Evolutionary conservation across 1,140 invertebrate species (phyloP), one percentile per base, ranked within the genome.

Genomic region (Rhagoletis pomonella): DNA sequence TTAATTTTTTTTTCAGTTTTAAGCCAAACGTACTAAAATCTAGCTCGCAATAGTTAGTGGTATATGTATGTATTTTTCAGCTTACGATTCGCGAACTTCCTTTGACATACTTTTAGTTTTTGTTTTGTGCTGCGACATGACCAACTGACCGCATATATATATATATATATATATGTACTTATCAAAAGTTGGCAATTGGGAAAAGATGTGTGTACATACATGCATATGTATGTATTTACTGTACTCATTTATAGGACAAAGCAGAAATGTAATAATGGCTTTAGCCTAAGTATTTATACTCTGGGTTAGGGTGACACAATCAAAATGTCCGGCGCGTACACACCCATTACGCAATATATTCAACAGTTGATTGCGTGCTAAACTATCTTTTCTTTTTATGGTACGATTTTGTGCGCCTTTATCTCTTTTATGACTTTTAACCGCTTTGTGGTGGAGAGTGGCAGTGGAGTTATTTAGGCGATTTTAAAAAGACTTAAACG

Each of bases 331-430:
- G 14, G 17, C 55, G 55, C 17, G 58, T 44, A 86, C 58, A 62
- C 62, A 86, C 58, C 58, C 64, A 86, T 3, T n/a, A 19, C 64
- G 39, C 65, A 69, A 69, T 69, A 73, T 47, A 87, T 87, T 87
- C 87, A 87, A 87, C 87, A 87, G 87, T 84, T 87, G 60, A 87
- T 87, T 62, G 87, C 87, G 87, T 87, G 73, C 50, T 73, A 85
- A 87, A 50, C 67, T 64, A 42, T n/a, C 17, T 69, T 60, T 87
- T 69, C 58, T n/a, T 42, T 55, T 14, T 77, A 29, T 12, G 3
- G 2, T 55, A 19, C 47, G 55, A 55, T 81, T 58, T 14, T 81
- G 44, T 29, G n/a, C 73, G 47, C 5, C 29, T 81, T 55, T 55
- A 29, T 17, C 17, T n/a, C 50, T 81, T 81, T 81, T 81, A 55